A percentile compares a stretch with the other conserved stretches of the same genome.
phyloP scores from a whole-genome alignment of 2,888 invertebrate species.

The Chydorus sphaericus region DNA sequence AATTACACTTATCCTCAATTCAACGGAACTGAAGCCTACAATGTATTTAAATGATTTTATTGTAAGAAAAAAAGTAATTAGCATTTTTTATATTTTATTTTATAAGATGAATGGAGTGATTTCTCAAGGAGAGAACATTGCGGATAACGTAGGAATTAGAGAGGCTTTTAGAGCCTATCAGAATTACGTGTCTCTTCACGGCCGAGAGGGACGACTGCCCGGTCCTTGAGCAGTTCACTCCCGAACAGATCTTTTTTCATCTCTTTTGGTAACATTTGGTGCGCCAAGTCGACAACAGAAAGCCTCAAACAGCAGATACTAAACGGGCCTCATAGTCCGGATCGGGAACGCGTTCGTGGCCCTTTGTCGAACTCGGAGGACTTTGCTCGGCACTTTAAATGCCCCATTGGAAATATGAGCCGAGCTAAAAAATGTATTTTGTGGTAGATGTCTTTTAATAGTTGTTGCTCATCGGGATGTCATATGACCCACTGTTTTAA shows the following conservation, averaged over 20 bases:
- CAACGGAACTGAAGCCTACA: background rate
- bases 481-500: too few species aligned
- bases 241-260: slow-evolving; percentile 65
- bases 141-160: slow-evolving; percentile 86
- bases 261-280: slow-evolving; percentile 76
- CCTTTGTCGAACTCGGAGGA: slow-evolving; percentile 44
- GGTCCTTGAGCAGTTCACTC: slow-evolving; percentile 25
- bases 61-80: background rate
- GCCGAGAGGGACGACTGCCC: slow-evolving; percentile 20
- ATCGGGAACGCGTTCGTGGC: slow-evolving; percentile 42
- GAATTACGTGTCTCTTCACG: slow-evolving; percentile 42
- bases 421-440: too few species aligned
- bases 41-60: background rate
- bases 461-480: too few species aligned
- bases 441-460: too few species aligned
- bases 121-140: slow-evolving; percentile 88
- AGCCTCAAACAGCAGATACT: slow-evolving; percentile 62
- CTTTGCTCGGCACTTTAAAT: slow-evolving; percentile 45
- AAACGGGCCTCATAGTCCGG: slow-evolving; percentile 46
- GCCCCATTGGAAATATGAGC: too few species aligned
- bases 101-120: slow-evolving; percentile 79
- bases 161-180: slow-evolving; percentile 74
- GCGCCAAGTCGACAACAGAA: slow-evolving; percentile 54
- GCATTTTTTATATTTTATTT: slow-evolving; percentile 28
- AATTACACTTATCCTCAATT: slow-evolving; percentile 40